Evolutionary conservation across 2,797 vertebrate genomes (phyloP).

Genomic region (Pristis pectinata): DNA sequence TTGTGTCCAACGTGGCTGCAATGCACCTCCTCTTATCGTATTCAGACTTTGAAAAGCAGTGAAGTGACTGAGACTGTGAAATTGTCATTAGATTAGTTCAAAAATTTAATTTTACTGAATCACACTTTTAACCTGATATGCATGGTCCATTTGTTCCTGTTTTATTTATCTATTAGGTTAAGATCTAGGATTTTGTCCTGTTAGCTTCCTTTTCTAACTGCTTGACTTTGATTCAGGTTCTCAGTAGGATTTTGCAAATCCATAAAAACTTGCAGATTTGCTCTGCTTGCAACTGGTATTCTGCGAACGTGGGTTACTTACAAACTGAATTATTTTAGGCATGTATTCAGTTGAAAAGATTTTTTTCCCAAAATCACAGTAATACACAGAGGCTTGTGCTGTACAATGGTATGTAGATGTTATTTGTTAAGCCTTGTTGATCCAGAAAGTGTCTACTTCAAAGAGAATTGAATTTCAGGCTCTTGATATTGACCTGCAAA

Average conservation of each 20-base stretch:
- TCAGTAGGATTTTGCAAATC: neutral
- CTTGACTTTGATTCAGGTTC: neutral
- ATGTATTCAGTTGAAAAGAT: neutral
- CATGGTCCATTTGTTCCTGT: neutral
- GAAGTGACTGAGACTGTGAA: neutral
- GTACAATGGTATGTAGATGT: neutral
- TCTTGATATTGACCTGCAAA: constrained; percentile 28
- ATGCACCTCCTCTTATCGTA: no score
- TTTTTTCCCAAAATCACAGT: neutral
- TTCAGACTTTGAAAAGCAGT: neutral
- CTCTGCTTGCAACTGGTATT: neutral
- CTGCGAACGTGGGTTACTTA: neutral
- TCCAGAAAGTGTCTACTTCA: neutral
- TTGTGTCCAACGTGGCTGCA: no score
- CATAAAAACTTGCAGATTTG: neutral
- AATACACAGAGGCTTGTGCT: neutral
- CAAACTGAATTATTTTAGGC: neutral
- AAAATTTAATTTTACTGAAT: neutral
- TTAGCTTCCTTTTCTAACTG: neutral
- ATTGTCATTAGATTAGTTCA: neutral
- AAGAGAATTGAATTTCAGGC: constrained; percentile 26
- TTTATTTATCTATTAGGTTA: neutral
- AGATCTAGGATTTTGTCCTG: neutral
- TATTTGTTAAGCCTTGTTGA: neutral
- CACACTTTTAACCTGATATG: neutral